A percentile compares a stretch with the other conserved stretches of the same genome.
phyloP scores from a whole-genome alignment of 92 coral and sea anemone genomes.

The Porites evermanni region DNA sequence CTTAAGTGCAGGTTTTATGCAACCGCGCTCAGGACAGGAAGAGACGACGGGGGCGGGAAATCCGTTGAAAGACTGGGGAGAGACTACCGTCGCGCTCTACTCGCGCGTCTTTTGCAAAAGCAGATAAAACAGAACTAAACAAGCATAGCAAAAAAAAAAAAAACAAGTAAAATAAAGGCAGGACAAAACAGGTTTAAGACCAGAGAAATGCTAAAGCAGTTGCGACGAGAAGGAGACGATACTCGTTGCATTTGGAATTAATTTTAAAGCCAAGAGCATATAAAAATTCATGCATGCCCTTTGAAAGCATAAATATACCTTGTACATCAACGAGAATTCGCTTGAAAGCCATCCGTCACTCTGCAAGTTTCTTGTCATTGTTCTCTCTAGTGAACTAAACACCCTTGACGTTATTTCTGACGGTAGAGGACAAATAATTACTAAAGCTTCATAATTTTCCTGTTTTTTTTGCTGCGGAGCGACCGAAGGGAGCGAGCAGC shows the following conservation, averaged over 20 bases:
- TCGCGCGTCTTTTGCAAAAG: background rate
- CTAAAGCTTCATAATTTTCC: background rate
- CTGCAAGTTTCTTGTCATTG: no score
- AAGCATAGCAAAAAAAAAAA: no score
- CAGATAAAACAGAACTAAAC: no score
- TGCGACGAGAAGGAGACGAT: no score
- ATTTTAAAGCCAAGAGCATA: background rate
- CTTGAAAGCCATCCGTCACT: no score
- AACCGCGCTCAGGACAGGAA: no score
- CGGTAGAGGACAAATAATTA: background rate
- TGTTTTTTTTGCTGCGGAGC: background rate
- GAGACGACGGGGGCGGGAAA: background rate
- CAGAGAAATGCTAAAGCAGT: background rate
- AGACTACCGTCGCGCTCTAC: background rate
- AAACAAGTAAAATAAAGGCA: no score
- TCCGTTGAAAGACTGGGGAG: slow-evolving; percentile 2
- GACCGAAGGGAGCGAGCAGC: no score
- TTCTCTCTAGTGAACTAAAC: background rate
- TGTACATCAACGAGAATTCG: background rate
- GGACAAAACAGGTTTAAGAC: background rate
- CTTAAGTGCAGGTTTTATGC: no score
- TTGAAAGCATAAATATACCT: background rate
- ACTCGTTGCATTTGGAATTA: no score
- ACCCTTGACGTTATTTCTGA: background rate
- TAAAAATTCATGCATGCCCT: slow-evolving; percentile 2